Conservation (phyloP, 2,888 invertebrate species). For the Itoplectis maculator region DNA sequence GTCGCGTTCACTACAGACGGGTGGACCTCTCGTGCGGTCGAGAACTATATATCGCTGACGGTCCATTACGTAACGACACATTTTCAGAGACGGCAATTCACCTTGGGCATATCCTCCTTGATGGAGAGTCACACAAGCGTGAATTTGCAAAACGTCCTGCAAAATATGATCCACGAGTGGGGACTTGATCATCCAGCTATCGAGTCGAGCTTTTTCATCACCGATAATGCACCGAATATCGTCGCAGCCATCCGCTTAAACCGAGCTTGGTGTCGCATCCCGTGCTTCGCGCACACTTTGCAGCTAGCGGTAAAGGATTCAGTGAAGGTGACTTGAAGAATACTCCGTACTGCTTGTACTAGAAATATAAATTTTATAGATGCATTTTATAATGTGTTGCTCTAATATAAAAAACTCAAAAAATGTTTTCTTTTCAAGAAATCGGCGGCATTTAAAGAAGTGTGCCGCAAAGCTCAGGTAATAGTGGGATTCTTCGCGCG, state of each 20-base stretch:
- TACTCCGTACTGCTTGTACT: too few species aligned
- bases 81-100: constrained; percentile 38
- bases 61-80: constrained; percentile 42
- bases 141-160: constrained; percentile 38
- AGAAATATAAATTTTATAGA: too few species aligned
- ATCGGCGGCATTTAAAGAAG: constrained; percentile 24
- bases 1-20: constrained; percentile 44
- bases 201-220: constrained; percentile 21
- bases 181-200: constrained; percentile 21
- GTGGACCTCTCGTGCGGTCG: constrained; percentile 44
- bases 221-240: constrained; percentile 49
- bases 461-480: constrained; percentile 37
- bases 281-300: constrained; percentile 47
- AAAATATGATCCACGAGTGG: constrained; percentile 33
- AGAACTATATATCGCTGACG: constrained; percentile 19
- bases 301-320: constrained; percentile 48
- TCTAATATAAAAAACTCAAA: background rate
- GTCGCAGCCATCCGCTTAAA: constrained; percentile 34
- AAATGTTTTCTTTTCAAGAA: background rate
- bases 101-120: constrained; percentile 18
- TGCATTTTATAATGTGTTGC: too few species aligned
- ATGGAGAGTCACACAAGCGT: constrained; percentile 37
- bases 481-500: constrained; percentile 37
- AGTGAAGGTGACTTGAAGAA: constrained; percentile 30
- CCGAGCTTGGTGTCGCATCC: constrained; percentile 33